Percentiles rank a stretch among this genome's conserved stretches.
Conservation (phyloP, 2,888 invertebrate genomes). For the Elmis aenea region DNA sequence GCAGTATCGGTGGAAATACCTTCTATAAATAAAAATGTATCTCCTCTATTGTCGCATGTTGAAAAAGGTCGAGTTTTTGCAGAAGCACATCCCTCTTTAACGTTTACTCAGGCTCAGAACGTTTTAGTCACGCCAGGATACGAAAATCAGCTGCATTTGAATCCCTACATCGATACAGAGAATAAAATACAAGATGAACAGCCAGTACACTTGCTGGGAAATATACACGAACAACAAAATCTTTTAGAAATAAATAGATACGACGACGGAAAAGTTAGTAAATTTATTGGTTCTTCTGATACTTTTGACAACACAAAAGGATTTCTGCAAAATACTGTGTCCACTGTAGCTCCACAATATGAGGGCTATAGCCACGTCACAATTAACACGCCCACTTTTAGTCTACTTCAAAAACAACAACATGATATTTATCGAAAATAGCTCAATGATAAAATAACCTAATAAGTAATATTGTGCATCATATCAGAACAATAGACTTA, state of each 20-base stretch:
- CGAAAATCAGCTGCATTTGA: conserved; percentile 15
- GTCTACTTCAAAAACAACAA: conserved; percentile 12
- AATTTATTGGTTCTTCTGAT: conserved; percentile 29
- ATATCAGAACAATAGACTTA: no score
- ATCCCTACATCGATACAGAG: conserved; percentile 11
- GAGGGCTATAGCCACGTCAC: conserved; percentile 18
- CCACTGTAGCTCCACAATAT: conserved; percentile 23
- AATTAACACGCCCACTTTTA: conserved; percentile 20
- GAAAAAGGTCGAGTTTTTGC: no score
- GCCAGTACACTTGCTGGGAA: conserved; percentile 9
- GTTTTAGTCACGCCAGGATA: conserved; percentile 10
- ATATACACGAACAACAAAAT: conserved; percentile 12
- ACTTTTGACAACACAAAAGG: conserved; percentile 20
- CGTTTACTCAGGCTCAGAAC: no score
- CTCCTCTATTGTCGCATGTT: no score
- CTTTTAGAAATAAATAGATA: conserved; percentile 14
- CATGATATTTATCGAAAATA: no score
- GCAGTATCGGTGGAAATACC: no score
- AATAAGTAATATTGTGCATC: no score
- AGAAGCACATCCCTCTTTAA: no score
- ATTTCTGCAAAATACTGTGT: conserved; percentile 20
- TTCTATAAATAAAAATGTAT: no score
- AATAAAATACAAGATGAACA: conserved; percentile 2
- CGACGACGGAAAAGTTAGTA: conserved; percentile 20
- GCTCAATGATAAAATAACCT: no score